phyloP scores from a whole-genome alignment of 2,113 vertebrate species.

The Lycaon pictus region DNA sequence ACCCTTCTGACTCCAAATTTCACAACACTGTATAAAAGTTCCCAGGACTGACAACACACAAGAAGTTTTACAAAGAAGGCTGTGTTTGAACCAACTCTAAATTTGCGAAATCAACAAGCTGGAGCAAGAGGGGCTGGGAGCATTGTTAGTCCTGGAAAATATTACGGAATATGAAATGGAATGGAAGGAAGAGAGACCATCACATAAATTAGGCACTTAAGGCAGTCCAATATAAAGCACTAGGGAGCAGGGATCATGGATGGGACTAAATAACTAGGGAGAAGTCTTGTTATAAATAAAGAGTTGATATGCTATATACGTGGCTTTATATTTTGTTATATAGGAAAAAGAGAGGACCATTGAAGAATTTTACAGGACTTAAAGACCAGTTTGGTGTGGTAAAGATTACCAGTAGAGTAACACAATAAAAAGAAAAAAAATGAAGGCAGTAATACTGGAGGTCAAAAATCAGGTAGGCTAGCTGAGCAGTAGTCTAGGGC shows the following conservation, averaged over 20 bases:
- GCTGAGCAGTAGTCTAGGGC: not conserved
- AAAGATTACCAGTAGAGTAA: not conserved
- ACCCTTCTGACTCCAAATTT: not conserved
- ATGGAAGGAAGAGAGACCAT: not conserved
- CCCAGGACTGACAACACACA: not conserved
- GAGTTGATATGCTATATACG: not conserved
- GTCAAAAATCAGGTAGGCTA: not conserved
- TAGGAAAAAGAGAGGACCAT: not conserved
- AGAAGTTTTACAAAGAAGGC: not conserved
- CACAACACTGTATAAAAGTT: not conserved
- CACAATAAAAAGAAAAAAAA: not conserved
- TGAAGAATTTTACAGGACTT: not conserved
- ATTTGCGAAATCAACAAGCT: not conserved
- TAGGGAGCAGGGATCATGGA: not conserved
- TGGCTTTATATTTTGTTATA: not conserved
- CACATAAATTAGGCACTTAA: not conserved
- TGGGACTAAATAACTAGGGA: not conserved
- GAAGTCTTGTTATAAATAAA: not conserved
- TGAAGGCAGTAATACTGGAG: not conserved
- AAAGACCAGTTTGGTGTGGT: not conserved
- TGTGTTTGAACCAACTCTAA: not conserved
- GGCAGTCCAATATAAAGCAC: not conserved
- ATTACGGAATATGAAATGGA: not conserved
- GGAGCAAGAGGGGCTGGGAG: not conserved
- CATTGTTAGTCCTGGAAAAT: not conserved